phyloP scores from a whole-genome alignment of 2,888 invertebrate species.

The Phania funesta region DNA sequence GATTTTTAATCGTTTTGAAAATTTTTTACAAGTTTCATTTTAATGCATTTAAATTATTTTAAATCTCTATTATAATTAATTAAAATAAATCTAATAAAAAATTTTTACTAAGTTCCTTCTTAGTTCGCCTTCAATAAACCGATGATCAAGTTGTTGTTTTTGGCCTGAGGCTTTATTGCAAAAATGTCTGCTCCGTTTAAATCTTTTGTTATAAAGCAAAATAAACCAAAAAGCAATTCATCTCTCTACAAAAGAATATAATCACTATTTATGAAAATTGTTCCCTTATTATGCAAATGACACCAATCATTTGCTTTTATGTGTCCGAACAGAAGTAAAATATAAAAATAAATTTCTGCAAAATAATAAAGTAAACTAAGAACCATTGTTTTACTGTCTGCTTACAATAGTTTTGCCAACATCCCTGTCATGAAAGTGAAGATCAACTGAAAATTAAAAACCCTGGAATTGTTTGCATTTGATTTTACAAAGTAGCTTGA shows the following conservation, averaged over 20 bases:
- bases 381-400: background rate
- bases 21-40: no score
- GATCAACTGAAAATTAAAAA: background rate
- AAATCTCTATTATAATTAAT: no score
- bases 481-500: conserved; percentile 4
- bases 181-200: background rate
- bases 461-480: background rate
- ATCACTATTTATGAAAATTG: background rate
- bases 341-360: background rate
- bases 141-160: background rate
- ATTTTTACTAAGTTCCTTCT: background rate
- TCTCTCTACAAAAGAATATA: background rate
- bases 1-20: no score
- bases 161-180: background rate
- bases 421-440: background rate
- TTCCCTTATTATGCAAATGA: background rate
- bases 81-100: no score
- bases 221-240: background rate
- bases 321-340: background rate
- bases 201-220: background rate
- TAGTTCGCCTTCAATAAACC: background rate
- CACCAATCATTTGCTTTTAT: background rate
- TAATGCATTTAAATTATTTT: no score
- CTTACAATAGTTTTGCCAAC: background rate
- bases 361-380: background rate